Conservation (phyloP, 2,113 vertebrate species). For the Sprattus sprattus region DNA sequence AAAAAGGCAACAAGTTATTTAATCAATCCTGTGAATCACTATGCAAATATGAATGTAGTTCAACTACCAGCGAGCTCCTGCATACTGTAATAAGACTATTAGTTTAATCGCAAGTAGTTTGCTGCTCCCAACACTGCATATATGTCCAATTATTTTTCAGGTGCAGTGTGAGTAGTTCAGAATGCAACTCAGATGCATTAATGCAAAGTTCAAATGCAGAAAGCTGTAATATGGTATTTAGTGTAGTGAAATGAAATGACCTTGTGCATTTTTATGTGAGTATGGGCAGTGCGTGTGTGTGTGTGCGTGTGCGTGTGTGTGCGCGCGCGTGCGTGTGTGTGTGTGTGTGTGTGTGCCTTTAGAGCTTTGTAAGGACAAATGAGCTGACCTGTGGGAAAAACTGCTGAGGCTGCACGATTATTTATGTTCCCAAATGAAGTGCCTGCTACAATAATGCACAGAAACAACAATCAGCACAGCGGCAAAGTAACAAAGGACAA, state of each 20-base stretch:
- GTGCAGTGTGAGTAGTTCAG: too few species aligned
- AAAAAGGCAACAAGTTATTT: too few species aligned
- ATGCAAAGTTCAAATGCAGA: too few species aligned
- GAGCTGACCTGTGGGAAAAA: conserved; percentile 3
- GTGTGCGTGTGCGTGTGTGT: not conserved
- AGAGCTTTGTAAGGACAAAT: not conserved
- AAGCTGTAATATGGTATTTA: too few species aligned
- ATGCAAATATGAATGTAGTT: too few species aligned
- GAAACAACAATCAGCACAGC: not conserved
- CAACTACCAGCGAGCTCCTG: too few species aligned
- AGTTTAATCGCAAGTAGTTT: too few species aligned
- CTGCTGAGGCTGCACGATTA: conserved; percentile 1
- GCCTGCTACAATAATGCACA: not conserved
- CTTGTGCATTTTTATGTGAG: not conserved
- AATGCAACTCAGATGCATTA: too few species aligned
- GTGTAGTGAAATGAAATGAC: not conserved
- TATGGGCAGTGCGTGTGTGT: not conserved
- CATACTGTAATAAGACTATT: too few species aligned
- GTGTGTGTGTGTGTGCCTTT: not conserved
- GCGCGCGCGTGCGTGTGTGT: not conserved
- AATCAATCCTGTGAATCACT: too few species aligned
- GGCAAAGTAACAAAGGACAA: conserved; percentile 4
- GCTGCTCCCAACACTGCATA: too few species aligned
- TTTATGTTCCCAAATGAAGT: conserved; percentile 3
- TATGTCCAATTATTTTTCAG: too few species aligned